Evolutionary conservation across 2,888 invertebrate species (phyloP), one percentile per base, ranked within the genome.

Genomic region (Drosophila testacea): DNA sequence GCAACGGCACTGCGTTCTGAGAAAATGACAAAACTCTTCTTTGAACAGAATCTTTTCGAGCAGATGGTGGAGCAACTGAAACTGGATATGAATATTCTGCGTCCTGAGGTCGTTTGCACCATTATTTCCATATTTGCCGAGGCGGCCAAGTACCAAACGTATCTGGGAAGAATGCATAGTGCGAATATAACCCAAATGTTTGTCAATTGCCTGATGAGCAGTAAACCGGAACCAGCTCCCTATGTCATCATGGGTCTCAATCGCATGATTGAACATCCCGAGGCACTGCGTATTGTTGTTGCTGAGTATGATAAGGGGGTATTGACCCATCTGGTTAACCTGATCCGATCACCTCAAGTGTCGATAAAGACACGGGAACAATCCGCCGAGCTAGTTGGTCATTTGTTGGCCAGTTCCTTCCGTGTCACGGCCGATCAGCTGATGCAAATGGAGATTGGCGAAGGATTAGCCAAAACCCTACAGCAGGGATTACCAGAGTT

Each of bases 1-100:
- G 75, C 90, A 27, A 79, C 84, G 4, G 88, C 91, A 1, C 65
- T 91, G 80, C 81, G 86, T 1, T 81, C 90, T 1, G 88, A 90
- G 34, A 77, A 79, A 38, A 84, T 91, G 79, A 77, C 88, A 0
- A 80, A 87, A 36, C 50, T 91, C 6, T 91, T 90, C 50, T 91
- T 91, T 47, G 90, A 91, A 42, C 81, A 86, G 28, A 91, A 91
- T 68, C 79, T 90, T 0, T 91, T 90, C 36, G 90, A 91, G 6
- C 70, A 73, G 57, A 80, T 88, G 34, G 64, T 90, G 13, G 79
- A 79, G 54, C 64, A 81, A 4, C 9, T 91, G 5, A 62, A 67
- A 4, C 62, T 51, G 0, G 52, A 77, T 28, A 54, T 80, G 32
- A 68, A 72, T 0, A 34, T 52, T 0, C 28, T 74, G 16, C 48